These are phyloP conservation scores for Apus apus DNA, from an alignment of 2,113 vertebrate genomes.

Conservation along the genomic window DNA sequence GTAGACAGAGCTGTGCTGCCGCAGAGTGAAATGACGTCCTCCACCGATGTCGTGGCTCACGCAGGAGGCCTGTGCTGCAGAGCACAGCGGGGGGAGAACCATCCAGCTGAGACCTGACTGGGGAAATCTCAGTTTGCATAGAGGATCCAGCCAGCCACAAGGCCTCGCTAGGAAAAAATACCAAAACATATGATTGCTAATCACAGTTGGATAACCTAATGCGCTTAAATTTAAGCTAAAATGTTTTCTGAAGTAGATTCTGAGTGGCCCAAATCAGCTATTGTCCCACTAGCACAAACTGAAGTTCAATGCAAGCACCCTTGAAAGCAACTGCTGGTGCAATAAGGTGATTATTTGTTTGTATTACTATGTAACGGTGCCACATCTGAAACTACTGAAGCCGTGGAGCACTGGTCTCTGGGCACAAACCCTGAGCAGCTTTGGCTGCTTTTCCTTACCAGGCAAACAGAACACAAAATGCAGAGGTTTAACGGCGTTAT, in stretches of 20 bases:
- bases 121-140: background rate
- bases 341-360: background rate
- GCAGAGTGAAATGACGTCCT: background rate
- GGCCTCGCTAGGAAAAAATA: background rate
- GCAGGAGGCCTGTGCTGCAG: background rate
- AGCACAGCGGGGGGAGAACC: background rate
- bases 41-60: background rate
- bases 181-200: background rate
- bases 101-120: background rate
- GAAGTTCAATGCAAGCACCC: background rate
- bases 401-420: background rate
- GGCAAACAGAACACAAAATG: background rate
- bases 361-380: background rate
- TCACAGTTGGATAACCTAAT: background rate
- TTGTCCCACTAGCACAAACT: background rate
- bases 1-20: fast-evolving
- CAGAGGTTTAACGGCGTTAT: background rate
- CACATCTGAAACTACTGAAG: background rate
- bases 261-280: background rate
- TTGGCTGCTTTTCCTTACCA: background rate
- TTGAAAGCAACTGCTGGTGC: background rate
- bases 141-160: background rate
- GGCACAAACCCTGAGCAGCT: background rate
- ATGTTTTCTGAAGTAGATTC: background rate
- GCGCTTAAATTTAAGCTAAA: background rate